phyloP scores from a whole-genome alignment of 2,113 vertebrate genomes.

The Canis aureus region DNA sequence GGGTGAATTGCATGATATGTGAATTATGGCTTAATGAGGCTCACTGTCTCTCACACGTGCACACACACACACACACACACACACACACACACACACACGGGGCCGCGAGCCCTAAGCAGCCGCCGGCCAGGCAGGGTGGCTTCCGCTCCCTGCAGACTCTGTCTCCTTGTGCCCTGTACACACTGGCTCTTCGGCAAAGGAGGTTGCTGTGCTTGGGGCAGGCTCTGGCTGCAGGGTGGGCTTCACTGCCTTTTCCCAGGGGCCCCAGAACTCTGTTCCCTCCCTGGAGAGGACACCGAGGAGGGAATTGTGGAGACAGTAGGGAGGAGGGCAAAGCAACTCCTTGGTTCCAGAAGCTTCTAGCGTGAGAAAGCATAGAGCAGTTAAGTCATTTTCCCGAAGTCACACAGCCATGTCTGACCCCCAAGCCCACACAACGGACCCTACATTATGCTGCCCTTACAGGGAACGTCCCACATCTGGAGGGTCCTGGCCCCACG shows the following conservation, averaged over 20 bases:
- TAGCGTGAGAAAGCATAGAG: neutral
- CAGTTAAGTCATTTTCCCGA: neutral
- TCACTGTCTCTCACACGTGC: neutral
- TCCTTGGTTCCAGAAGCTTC: neutral
- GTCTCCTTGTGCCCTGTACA: neutral
- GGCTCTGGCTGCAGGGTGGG: neutral
- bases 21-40: neutral
- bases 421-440: too few relatives aligned
- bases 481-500: rapidly evolving
- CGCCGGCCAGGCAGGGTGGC: neutral
- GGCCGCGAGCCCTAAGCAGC: rapidly evolving
- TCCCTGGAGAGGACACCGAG: neutral
- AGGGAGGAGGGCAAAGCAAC: rapidly evolving
- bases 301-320: too few relatives aligned
- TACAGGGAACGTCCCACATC: neutral
- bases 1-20: too few relatives aligned
- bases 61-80: neutral
- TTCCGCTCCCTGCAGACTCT: neutral
- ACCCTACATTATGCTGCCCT: neutral
- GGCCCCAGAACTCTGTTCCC: neutral
- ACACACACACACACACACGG: neutral
- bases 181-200: rapidly evolving
- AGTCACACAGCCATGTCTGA: neutral
- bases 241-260: neutral
- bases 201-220: neutral